These are phyloP conservation scores for Poecilobothrus nobilitatus DNA, from an alignment of 2,888 invertebrate genomes.

Conservation along the genomic window DNA sequence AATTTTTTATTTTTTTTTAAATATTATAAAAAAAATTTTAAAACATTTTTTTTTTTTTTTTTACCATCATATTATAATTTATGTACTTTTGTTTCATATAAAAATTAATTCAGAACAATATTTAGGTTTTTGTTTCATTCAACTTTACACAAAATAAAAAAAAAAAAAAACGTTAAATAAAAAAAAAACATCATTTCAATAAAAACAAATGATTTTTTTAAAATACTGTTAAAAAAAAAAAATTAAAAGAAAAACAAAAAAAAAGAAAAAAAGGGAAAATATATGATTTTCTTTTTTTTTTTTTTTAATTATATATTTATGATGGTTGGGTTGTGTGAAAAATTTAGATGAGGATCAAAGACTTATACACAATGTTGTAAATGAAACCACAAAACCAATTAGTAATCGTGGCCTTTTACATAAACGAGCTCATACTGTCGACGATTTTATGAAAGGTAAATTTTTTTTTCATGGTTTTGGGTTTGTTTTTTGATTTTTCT, in stretches of 20 bases:
- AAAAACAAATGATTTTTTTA: not conserved
- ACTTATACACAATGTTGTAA: conserved; percentile 29
- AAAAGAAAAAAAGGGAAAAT: not conserved
- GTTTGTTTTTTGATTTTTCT: conserved; percentile 15
- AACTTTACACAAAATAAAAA: too few species aligned
- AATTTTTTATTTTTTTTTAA: too few species aligned
- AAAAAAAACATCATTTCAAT: too few species aligned
- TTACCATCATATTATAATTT: too few species aligned
- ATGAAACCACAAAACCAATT: conserved; percentile 25
- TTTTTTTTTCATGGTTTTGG: too few species aligned
- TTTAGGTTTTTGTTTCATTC: too few species aligned
- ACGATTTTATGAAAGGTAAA: conserved; percentile 35
- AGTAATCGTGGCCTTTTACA: conserved; percentile 30
- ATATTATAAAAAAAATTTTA: too few species aligned
- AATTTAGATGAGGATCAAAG: conserved; percentile 30
- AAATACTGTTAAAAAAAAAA: not conserved
- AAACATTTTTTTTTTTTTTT: too few species aligned
- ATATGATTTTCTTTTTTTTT: not conserved
- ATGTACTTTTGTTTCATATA: too few species aligned
- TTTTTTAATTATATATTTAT: not conserved
- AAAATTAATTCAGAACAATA: too few species aligned
- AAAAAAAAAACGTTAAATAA: too few species aligned
- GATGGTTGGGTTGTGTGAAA: not conserved
- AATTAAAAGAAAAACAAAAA: not conserved
- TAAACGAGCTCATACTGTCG: conserved; percentile 33